Conservation (phyloP, 1,140 invertebrate genomes). For the Prorops nasuta region DNA sequence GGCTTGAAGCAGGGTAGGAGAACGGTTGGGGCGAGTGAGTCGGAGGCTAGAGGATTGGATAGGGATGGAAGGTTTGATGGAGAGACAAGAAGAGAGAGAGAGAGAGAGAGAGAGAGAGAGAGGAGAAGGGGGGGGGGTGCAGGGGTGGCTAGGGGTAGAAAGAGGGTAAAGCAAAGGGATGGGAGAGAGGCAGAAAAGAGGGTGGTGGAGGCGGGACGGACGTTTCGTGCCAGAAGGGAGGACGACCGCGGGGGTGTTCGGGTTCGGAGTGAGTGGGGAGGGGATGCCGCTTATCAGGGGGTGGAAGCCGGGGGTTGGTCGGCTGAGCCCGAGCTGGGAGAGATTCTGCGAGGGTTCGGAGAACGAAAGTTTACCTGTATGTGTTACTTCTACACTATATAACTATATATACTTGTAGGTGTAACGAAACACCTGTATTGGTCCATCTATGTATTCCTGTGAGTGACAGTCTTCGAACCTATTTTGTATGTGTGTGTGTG, state of each 20-base stretch:
- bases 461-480: neutral
- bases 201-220: constrained; percentile 4
- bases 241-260: constrained; percentile 6
- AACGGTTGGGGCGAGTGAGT: constrained; percentile 37
- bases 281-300: constrained; percentile 28
- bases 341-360: constrained; percentile 34
- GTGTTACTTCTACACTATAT: no score
- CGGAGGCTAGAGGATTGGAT: no score
- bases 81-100: constrained; percentile 24
- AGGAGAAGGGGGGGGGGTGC: no score
- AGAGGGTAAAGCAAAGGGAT: constrained; percentile 10
- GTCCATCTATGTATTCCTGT: neutral
- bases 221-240: neutral
- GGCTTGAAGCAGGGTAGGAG: no score
- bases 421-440: no score
- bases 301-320: constrained; percentile 18
- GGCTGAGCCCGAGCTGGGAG: constrained; percentile 15
- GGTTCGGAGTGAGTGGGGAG: neutral
- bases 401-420: no score
- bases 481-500: neutral
- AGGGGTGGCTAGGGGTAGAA: constrained; percentile 26
- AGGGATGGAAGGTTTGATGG: no score
- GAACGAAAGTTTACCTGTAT: constrained; percentile 16
- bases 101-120: constrained; percentile 25
- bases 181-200: constrained; percentile 17